These are phyloP conservation scores for Danio jaintianensis DNA, from an alignment of 2,797 vertebrate genomes.

Conservation along the genomic window DNA sequence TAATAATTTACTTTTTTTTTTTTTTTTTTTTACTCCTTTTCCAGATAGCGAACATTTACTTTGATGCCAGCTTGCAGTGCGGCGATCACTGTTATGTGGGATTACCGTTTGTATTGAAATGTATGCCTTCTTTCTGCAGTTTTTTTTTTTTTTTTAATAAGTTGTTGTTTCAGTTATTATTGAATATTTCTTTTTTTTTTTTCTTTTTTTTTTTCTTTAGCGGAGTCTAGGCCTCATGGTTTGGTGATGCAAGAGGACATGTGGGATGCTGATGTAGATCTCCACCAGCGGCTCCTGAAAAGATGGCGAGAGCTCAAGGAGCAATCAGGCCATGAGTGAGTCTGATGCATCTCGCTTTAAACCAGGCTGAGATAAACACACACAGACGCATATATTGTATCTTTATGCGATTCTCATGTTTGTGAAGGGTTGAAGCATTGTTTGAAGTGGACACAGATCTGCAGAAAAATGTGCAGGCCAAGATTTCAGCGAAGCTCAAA, in stretches of 20 bases:
- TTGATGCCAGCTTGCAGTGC: conserved; percentile 94
- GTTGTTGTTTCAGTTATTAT: too few relatives aligned
- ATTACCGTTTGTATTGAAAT: conserved; percentile 92
- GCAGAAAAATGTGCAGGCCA: conserved; percentile 91
- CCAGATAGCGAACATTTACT: conserved; percentile 99
- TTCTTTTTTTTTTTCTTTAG: conserved; percentile 68
- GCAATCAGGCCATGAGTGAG: conserved; percentile 85
- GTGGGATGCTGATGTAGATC: conserved; percentile 94
- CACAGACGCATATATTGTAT: background rate
- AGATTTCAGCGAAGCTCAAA: conserved; percentile 88
- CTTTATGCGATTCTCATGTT: conserved; percentile 16
- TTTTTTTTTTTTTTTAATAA: background rate
- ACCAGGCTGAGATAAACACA: background rate
- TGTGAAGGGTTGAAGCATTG: conserved; percentile 82
- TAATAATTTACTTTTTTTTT: background rate
- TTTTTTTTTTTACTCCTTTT: conserved; percentile 67
- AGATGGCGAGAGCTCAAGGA: conserved; percentile 90
- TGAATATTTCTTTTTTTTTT: too few relatives aligned
- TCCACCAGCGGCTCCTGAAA: conserved; percentile 90
- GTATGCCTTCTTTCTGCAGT: conserved; percentile 80
- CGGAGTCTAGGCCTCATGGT: conserved; percentile 87
- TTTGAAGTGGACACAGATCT: conserved; percentile 98
- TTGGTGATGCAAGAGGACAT: conserved; percentile 89
- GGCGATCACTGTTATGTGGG: conserved; percentile 96
- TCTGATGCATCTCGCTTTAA: conserved; percentile 7